Percentiles rank a stretch among this genome's conserved stretches.
Conservation (phyloP, 2,113 vertebrate genomes). For the Syrmaticus mikado region DNA sequence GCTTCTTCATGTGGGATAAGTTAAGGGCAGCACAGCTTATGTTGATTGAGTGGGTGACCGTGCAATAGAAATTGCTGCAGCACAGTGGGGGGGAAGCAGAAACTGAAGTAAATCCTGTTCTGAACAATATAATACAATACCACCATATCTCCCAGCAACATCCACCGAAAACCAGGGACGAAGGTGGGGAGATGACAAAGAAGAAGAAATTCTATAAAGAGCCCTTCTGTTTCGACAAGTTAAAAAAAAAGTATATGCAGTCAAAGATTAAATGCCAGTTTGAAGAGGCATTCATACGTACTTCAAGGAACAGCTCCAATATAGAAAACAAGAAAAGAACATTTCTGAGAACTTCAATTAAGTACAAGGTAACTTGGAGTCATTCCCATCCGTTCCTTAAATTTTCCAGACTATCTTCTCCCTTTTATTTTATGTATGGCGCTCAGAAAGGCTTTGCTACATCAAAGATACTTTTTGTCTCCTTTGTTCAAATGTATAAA, state of each 20-base stretch:
- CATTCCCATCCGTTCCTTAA: slow-evolving; percentile 62
- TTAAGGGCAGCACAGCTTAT: not conserved
- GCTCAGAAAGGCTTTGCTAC: slow-evolving; percentile 65
- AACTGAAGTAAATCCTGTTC: not conserved
- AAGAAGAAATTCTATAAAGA: slow-evolving; percentile 12
- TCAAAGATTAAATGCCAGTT: slow-evolving; percentile 53
- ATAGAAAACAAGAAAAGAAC: slow-evolving; percentile 58
- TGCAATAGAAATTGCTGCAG: not conserved
- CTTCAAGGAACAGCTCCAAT: slow-evolving; percentile 58
- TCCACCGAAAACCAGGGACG: not conserved
- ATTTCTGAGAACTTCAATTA: slow-evolving; percentile 66
- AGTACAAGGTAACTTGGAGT: slow-evolving; percentile 68
- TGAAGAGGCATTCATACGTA: slow-evolving; percentile 21
- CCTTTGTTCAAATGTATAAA: slow-evolving; percentile 72
- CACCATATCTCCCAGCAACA: not conserved
- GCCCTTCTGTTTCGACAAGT: not conserved
- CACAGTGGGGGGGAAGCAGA: not conserved
- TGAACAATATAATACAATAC: rapidly evolving
- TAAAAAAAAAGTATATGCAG: not conserved
- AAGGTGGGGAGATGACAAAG: slow-evolving; percentile 8
- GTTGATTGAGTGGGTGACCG: not conserved
- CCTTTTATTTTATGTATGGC: slow-evolving; percentile 22
- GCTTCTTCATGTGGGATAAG: not conserved
- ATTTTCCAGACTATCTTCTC: slow-evolving; percentile 66
- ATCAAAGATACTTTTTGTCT: slow-evolving; percentile 71